phyloP scores from a whole-genome alignment of 2,113 vertebrate species.

The Polypterus bichir region DNA sequence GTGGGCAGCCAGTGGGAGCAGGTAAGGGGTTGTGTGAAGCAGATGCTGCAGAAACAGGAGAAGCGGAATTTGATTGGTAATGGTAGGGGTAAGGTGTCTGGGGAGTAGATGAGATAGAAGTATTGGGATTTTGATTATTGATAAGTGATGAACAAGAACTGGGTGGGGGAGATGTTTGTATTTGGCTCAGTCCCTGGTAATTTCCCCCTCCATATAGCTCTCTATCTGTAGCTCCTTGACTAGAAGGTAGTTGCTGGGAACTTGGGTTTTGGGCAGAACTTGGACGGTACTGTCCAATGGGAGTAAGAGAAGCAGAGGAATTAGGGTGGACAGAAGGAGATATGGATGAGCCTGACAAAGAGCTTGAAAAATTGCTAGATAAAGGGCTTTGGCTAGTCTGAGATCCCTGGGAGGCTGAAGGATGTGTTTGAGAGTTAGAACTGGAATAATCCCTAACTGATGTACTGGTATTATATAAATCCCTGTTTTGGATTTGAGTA shows the following conservation, averaged over 20 bases:
- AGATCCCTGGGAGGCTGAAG: conserved; percentile 45
- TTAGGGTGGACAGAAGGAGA: conserved; percentile 39
- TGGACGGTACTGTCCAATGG: conserved; percentile 37
- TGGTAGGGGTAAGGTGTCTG: conserved; percentile 51
- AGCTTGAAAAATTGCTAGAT: no score
- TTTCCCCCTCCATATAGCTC: no score
- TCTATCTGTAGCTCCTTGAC: conserved; percentile 34
- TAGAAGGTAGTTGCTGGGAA: conserved; percentile 29
- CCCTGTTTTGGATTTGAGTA: no score
- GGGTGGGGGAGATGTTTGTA: no score
- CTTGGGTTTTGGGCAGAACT: conserved; percentile 28
- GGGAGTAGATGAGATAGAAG: conserved; percentile 39
- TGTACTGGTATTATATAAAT: no score
- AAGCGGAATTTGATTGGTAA: conserved; percentile 34
- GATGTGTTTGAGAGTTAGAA: conserved; percentile 36
- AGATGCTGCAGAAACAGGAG: conserved; percentile 34
- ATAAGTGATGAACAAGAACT: no score
- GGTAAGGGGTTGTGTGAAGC: conserved; percentile 21
- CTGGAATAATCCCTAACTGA: conserved; percentile 42
- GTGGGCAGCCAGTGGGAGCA: conserved; percentile 30
- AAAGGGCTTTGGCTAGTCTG: conserved; percentile 17
- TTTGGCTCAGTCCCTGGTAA: no score
- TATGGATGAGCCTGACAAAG: conserved; percentile 30
- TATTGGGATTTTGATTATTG: conserved; percentile 18
- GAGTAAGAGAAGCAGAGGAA: conserved; percentile 36